Percentiles rank a stretch among this genome's conserved stretches.
These are phyloP conservation scores for Nerophis ophidion DNA, from an alignment of 2,113 vertebrate genomes.

Conservation along the genomic window DNA sequence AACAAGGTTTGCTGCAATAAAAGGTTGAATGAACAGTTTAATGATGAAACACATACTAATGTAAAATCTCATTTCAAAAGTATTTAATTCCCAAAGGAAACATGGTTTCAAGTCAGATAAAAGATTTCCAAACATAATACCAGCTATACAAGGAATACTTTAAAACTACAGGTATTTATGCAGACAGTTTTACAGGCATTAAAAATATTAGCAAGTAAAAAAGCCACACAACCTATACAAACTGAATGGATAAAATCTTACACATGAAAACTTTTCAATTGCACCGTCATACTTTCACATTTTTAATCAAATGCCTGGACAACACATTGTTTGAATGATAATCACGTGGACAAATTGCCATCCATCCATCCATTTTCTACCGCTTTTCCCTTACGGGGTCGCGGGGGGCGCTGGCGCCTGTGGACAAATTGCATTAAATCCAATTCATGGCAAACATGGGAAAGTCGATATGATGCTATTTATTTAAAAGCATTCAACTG, in stretches of 20 bases:
- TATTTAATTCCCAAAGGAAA: no score
- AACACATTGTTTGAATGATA: constrained; percentile 1
- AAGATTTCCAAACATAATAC: no score
- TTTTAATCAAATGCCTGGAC: neutral
- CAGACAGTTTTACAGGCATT: neutral
- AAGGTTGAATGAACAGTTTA: no score
- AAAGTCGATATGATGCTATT: constrained; percentile 21
- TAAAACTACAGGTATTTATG: no score
- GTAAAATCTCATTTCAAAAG: no score
- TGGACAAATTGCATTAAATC: constrained; percentile 10
- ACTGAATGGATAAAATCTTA: neutral
- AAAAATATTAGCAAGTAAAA: constrained; percentile 1
- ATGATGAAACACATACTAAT: no score
- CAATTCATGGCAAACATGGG: constrained; percentile 7
- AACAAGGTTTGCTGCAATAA: no score
- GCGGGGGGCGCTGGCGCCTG: no score
- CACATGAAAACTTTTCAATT: neutral
- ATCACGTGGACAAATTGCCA: constrained; percentile 1
- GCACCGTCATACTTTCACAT: neutral
- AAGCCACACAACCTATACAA: neutral
- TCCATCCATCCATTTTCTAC: no score
- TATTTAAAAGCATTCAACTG: constrained; percentile 52
- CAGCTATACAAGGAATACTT: no score
- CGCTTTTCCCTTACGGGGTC: no score
- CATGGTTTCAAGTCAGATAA: no score